Conservation (phyloP, 2,113 vertebrate genomes). For the Coptodon bakossiorum region DNA sequence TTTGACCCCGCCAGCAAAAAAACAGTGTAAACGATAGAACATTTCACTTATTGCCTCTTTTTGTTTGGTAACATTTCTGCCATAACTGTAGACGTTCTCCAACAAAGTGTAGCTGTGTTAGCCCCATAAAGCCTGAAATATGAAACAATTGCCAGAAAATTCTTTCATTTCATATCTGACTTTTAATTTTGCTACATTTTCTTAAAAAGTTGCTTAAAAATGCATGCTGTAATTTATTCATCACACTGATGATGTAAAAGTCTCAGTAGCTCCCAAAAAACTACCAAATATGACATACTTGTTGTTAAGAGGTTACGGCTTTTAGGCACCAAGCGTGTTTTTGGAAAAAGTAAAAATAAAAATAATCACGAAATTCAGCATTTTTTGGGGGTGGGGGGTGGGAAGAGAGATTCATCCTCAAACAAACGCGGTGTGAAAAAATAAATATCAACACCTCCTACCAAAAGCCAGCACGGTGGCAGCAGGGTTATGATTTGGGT, state of each 20-base stretch:
- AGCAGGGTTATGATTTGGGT: background rate
- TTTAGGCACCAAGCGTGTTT: background rate
- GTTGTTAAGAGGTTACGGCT: background rate
- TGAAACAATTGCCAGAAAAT: background rate
- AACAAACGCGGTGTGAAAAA: background rate
- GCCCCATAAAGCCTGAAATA: background rate
- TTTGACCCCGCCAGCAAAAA: background rate
- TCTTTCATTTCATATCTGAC: background rate
- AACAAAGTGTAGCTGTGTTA: background rate
- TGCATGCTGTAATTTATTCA: background rate
- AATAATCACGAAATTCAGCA: background rate
- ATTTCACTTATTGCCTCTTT: background rate
- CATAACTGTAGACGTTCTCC: background rate
- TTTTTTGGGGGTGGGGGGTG: background rate
- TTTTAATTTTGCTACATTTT: background rate
- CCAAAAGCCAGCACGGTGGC: background rate
- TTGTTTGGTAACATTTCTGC: background rate
- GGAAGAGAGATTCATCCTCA: background rate
- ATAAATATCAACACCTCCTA: background rate
- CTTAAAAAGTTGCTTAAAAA: background rate
- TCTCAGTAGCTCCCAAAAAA: background rate
- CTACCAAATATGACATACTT: background rate
- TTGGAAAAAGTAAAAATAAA: accelerated
- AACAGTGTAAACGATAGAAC: accelerated
- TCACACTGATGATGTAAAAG: background rate